Conservation (phyloP, 2,888 invertebrate species). For the Leucoptera coffeella region DNA sequence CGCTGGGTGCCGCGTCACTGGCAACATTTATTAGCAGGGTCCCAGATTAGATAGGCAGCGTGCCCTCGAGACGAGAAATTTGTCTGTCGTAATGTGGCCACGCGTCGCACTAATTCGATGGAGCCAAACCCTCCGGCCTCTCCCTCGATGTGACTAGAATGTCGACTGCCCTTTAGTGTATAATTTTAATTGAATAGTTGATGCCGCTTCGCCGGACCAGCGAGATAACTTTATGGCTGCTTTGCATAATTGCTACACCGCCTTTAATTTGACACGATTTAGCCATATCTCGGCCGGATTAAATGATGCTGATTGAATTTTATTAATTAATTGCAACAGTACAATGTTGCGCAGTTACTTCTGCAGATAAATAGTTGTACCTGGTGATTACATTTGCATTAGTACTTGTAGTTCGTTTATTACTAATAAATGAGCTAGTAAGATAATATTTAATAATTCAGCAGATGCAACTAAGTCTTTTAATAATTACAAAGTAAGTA, state of each 20-base stretch:
- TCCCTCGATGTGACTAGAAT: slow-evolving; percentile 38
- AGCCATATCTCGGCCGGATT: too few species aligned
- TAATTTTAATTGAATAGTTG: slow-evolving; percentile 53
- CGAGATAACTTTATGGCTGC: slow-evolving; percentile 39
- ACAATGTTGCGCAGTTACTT: too few species aligned
- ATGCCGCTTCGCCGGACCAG: too few species aligned
- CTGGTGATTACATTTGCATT: too few species aligned
- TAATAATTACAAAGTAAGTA: too few species aligned
- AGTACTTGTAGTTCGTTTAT: too few species aligned
- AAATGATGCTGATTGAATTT: too few species aligned
- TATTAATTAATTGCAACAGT: too few species aligned
- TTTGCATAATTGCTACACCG: slow-evolving; percentile 44
- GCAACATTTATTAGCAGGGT: slow-evolving; percentile 52
- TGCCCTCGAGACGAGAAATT: slow-evolving; percentile 35
- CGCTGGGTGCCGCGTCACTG: slow-evolving; percentile 30
- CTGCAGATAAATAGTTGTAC: too few species aligned
- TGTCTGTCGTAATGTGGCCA: slow-evolving; percentile 50
- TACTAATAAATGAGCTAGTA: too few species aligned
- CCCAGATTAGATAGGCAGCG: slow-evolving; percentile 51
- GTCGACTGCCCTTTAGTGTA: slow-evolving; percentile 25
- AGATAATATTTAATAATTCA: too few species aligned
- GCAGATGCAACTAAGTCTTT: too few species aligned
- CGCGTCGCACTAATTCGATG: slow-evolving; percentile 48
- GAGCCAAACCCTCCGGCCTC: slow-evolving; percentile 17
- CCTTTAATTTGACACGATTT: slow-evolving; percentile 41